Percentiles rank a stretch among this genome's conserved stretches.
Conservation (phyloP, 2,113 vertebrate species). For the Desmodus rotundus region DNA sequence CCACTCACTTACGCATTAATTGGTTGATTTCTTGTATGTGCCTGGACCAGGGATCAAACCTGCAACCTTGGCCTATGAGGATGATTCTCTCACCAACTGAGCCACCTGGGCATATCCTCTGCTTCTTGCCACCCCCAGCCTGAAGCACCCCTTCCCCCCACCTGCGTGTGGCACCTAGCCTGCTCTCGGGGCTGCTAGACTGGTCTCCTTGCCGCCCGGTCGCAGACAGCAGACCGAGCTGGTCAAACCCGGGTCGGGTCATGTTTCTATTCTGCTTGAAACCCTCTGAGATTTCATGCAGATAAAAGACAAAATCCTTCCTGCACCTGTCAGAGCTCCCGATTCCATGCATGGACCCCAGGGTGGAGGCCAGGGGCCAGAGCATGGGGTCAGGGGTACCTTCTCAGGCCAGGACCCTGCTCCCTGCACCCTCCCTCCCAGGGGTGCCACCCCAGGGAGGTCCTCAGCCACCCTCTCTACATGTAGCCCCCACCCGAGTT, state of each 20-base stretch:
- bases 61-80: too few species aligned
- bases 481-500: fast-evolving
- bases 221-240: not conserved
- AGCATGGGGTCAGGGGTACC: fast-evolving
- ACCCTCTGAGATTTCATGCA: not conserved
- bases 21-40: too few species aligned
- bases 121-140: not conserved
- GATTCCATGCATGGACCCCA: not conserved
- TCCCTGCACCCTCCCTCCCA: not conserved
- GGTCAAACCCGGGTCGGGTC: not conserved
- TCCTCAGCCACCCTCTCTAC: not conserved
- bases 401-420: too few species aligned
- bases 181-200: not conserved
- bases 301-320: not conserved
- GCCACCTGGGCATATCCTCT: too few species aligned
- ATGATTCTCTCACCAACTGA: too few species aligned
- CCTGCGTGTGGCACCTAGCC: not conserved
- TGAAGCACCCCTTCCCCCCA: not conserved
- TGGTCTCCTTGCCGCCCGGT: not conserved
- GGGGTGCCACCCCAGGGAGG: not conserved
- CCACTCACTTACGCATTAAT: too few species aligned
- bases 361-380: not conserved
- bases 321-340: not conserved
- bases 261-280: not conserved
- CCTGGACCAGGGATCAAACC: too few species aligned